Evolutionary conservation across 2,888 invertebrate genomes (phyloP).

Genomic region (Ochropacha duplaris): DNA sequence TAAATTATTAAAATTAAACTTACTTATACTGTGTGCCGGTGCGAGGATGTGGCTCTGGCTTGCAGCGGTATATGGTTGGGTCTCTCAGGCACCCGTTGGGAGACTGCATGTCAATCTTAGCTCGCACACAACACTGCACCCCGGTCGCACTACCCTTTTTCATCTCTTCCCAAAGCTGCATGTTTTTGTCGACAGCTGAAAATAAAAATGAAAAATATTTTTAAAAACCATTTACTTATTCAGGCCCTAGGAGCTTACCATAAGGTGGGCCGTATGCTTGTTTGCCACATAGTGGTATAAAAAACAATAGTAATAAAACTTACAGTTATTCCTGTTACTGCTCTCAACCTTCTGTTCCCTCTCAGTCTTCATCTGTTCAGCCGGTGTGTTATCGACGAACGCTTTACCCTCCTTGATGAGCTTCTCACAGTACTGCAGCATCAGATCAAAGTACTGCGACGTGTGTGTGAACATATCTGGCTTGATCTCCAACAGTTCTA

Average conservation of each 20-base stretch:
- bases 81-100: slow-evolving; percentile 98
- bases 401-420: slow-evolving; percentile 95
- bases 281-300: no score
- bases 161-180: slow-evolving; percentile 98
- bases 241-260: no score
- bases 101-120: slow-evolving; percentile 98
- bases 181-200: slow-evolving; percentile 91
- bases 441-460: slow-evolving; percentile 97
- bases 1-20: slow-evolving; percentile 27
- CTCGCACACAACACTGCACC: slow-evolving; percentile 95
- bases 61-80: slow-evolving; percentile 99
- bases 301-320: slow-evolving; percentile 46
- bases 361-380: slow-evolving; percentile 97
- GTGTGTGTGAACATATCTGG: slow-evolving; percentile 97
- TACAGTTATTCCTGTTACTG: slow-evolving; percentile 92
- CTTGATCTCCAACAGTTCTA: slow-evolving; percentile 94
- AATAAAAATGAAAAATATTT: not conserved
- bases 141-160: slow-evolving; percentile 90
- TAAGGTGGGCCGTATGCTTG: no score
- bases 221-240: no score
- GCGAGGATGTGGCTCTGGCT: slow-evolving; percentile 96
- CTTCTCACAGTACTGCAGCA: slow-evolving; percentile 94
- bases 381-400: slow-evolving; percentile 98
- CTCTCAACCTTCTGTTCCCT: slow-evolving; percentile 95
- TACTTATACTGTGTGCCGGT: slow-evolving; percentile 98